phyloP scores from a whole-genome alignment of 2,113 vertebrate species.

The Prunella himalayana region DNA sequence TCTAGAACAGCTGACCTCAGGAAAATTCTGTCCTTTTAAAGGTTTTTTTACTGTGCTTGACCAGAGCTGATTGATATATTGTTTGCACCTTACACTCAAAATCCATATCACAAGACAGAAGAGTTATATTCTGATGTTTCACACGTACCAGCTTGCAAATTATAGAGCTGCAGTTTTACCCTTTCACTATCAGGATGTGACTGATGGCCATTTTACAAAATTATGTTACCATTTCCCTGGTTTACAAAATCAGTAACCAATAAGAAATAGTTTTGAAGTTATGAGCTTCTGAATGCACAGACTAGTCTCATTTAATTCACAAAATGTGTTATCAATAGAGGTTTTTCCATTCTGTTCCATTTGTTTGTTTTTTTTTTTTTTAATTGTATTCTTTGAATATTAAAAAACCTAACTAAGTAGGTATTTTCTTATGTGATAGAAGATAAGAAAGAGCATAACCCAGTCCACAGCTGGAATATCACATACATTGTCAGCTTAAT shows the following conservation, averaged over 20 bases:
- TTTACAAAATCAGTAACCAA: slow-evolving; percentile 57
- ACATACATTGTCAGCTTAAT: not conserved
- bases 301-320: slow-evolving; percentile 8
- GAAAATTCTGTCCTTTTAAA: slow-evolving; percentile 7
- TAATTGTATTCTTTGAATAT: not conserved
- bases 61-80: not conserved
- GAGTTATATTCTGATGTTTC: not conserved
- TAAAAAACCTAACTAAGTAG: not conserved
- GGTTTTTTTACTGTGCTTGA: not conserved
- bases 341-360: not conserved
- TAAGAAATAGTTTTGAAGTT: slow-evolving; percentile 51
- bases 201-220: not conserved
- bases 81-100: not conserved
- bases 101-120: slow-evolving; percentile 10
- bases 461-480: not conserved
- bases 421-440: not conserved
- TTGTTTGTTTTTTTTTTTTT: not conserved
- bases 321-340: not conserved
- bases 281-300: slow-evolving; percentile 28
- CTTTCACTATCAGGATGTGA: slow-evolving; percentile 62
- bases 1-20: not conserved
- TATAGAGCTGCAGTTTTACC: slow-evolving; percentile 30
- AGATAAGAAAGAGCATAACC: not conserved
- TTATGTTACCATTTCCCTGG: slow-evolving; percentile 20
- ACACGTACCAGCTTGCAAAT: not conserved